These are phyloP conservation scores for Salminus brasiliensis DNA, from an alignment of 2,113 vertebrate species.

Conservation along the genomic window DNA sequence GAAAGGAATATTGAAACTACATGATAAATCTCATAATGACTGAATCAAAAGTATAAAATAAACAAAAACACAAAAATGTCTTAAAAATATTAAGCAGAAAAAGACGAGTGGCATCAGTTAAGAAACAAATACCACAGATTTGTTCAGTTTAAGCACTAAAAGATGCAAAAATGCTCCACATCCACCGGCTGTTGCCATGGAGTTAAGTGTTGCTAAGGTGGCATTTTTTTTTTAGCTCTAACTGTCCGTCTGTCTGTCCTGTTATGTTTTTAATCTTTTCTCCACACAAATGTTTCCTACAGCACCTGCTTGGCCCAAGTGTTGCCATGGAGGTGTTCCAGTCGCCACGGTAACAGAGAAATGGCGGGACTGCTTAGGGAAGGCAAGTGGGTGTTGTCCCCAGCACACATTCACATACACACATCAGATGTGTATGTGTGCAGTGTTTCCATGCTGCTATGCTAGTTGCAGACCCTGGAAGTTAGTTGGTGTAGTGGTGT, in stretches of 20 bases:
- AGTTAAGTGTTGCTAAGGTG: slow-evolving; percentile 29
- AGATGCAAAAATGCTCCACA: background rate
- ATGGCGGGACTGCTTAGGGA: slow-evolving; percentile 25
- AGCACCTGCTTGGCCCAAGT: slow-evolving; percentile 46
- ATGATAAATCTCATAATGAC: no score
- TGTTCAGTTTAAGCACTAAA: background rate
- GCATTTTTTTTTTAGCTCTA: slow-evolving; percentile 33
- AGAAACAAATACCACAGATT: background rate
- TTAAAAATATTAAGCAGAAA: no score
- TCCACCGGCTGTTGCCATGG: slow-evolving; percentile 27
- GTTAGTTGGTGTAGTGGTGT: no score
- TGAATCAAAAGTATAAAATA: no score
- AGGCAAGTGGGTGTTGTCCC: slow-evolving; percentile 18
- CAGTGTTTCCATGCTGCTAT: no score
- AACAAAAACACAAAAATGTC: no score
- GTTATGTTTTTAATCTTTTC: slow-evolving; percentile 21
- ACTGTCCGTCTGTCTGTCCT: slow-evolving; percentile 31
- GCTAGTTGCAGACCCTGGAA: no score
- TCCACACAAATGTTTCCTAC: slow-evolving; percentile 45
- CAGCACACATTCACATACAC: background rate
- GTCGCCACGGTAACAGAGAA: slow-evolving; percentile 43
- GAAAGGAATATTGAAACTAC: no score
- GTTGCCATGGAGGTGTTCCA: slow-evolving; percentile 50
- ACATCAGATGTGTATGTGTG: no score
- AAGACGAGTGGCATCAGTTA: no score